Evolutionary conservation across 2,888 invertebrate species (phyloP), one percentile per base, ranked within the genome.

Genomic region (Tenthredo notha): DNA sequence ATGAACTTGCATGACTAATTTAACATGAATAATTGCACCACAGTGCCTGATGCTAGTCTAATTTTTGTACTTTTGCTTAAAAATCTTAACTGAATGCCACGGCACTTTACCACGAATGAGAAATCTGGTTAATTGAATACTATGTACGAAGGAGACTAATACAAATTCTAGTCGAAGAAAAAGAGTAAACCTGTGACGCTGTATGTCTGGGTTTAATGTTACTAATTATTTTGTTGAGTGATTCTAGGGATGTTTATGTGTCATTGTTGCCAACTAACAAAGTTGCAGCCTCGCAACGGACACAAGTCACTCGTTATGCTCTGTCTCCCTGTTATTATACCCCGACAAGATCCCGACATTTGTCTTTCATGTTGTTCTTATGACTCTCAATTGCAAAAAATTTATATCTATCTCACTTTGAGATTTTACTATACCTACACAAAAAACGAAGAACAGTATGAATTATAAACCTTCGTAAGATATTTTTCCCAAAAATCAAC

Each of bases 221-320:
- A 92, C 92, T 92, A 92, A 92, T 93, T 88, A 91, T 91, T 91
- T 87, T 92, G 89, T 92, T 93, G 89, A 92, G 92, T 93, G 93
- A 92, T 93, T 93, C 92, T 93, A 92, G 93, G 92, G 90, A 89
- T 89, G 89, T 90, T 91, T 91, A 92, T 91, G 91, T 91, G 92
- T 92, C 92, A 93, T 91, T 92, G 91, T 92, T 92, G 91, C 91
- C 92, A 90, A 93, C 92, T 93, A 93, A 93, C 92, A 90, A 92
- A 90, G 91, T 92, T 91, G 91, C 92, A 91, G 90, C 89, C 87
- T 88, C 89, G 92, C 92, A 92, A 92, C 88, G 90, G 92, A 93
- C 91, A 92, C 91, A 92, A 90, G 91, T 93, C 92, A 93, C 91
- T 89, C 88, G 89, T 88, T 88, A 89, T 90, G 91, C 92, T 90